Base-by-base conservation (phyloP, 2,797 vertebrate genomes). In the Aeoliscus strigatus region DNA sequence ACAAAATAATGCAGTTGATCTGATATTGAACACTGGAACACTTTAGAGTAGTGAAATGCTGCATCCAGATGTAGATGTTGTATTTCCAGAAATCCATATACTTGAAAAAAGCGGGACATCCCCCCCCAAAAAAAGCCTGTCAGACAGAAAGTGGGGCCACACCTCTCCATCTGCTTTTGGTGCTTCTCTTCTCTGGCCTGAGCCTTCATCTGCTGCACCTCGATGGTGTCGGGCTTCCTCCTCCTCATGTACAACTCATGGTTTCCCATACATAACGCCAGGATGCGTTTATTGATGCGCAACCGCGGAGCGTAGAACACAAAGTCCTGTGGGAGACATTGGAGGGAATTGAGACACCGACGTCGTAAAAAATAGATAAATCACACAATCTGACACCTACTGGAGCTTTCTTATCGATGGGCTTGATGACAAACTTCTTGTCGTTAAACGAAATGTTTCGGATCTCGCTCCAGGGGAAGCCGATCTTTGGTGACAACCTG, bases 131-230 rank as follows among this genome's bases (percentile, higher is more conserved):
- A 5, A 3, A 4, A 13, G 3, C 6, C 2, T n/a, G 27, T 11
- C 3, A 3, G 27, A 3, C 12, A 2, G 7, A 21, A 5, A 27
- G 15, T 16, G 13, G 11, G 28, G 1, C 1, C 10, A 8, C 83
- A 98, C 96, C 93, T 94, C 85, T 98, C 96, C 87, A 95, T 74
- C 84, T 97, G 93, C 69, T 97, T 98, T 82, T 97, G 95, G 59
- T 98, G 94, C 75, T 97, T 97, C 80, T 98, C 96, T 69, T 98
- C 96, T 55, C 94, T 80, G 50, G 94, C 94, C 68, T 98, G 95
- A 37, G 94, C 95, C 79, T 98, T 98, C 95, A 98, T 98, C 82
- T 98, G 95, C 39, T 98, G 95, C 33, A 98, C 95, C 85, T 98
- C 95, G 24, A 98, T 98, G 50, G 94, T 97, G 79, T 98, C 95